Evolutionary conservation across 53 echinoderm and acorn worm genomes (phyloP).

Genomic region (Paracentrotus lividus): DNA sequence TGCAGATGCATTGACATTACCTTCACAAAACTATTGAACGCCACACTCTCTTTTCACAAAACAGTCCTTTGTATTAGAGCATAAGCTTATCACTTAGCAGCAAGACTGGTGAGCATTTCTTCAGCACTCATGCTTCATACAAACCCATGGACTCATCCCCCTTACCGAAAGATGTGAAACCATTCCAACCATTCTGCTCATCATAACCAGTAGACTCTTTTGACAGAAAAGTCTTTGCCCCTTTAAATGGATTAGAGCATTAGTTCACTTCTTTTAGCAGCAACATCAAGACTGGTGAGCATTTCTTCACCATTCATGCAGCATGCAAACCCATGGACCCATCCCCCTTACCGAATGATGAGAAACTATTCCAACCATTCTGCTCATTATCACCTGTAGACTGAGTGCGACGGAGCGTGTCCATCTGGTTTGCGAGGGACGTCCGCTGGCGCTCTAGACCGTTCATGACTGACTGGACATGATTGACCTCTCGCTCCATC

Average conservation of each 20-base stretch:
- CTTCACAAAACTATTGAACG: neutral
- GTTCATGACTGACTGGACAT: constrained; percentile 88
- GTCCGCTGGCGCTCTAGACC: constrained; percentile 83
- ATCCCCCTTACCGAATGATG: constrained; percentile 56
- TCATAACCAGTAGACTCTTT: neutral
- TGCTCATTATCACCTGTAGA: constrained; percentile 62
- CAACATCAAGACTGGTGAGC: constrained; percentile 32
- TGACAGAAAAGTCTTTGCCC: too few relatives aligned
- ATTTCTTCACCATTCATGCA: constrained; percentile 35
- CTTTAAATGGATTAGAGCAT: too few relatives aligned
- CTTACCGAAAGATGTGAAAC: neutral
- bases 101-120: constrained; percentile 36
- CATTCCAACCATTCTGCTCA: neutral
- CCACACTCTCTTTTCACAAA: neutral
- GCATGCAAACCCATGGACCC: constrained; percentile 50
- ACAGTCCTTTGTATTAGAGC: too few relatives aligned
- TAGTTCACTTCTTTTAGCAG: constrained; percentile 39
- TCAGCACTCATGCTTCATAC: neutral
- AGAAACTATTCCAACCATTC: constrained; percentile 53
- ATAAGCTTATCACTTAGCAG: neutral
- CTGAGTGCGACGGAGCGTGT: constrained; percentile 64
- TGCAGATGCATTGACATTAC: neutral
- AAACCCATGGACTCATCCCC: neutral
- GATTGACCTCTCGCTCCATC: constrained; percentile 87
- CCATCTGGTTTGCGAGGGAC: constrained; percentile 84